Evolutionary conservation across 1,140 invertebrate species (phyloP).

Genomic region (Drosophila suzukii): DNA sequence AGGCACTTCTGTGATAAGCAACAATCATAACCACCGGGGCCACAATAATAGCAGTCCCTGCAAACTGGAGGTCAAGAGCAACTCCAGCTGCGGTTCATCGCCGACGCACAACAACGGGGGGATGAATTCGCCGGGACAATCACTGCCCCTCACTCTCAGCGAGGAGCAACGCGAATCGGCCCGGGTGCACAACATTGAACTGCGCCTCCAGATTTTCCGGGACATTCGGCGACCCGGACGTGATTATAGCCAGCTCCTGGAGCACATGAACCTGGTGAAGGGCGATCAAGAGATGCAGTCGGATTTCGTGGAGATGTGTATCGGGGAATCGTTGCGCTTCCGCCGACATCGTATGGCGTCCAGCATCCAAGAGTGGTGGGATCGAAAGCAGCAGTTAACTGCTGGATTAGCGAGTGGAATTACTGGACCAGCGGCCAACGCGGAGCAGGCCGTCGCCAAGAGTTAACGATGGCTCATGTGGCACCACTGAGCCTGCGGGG

Average conservation of each 20-base stretch:
- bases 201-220: slow-evolving; percentile 86
- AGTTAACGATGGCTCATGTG: slow-evolving; percentile 71
- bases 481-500: slow-evolving; percentile 56
- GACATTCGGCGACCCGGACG: slow-evolving; percentile 85
- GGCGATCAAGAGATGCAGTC: slow-evolving; percentile 89
- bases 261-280: slow-evolving; percentile 89
- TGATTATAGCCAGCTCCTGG: slow-evolving; percentile 90
- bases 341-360: slow-evolving; percentile 90
- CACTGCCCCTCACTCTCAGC: slow-evolving; percentile 41
- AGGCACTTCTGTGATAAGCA: slow-evolving; percentile 5
- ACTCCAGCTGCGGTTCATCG: slow-evolving; percentile 31
- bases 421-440: neutral
- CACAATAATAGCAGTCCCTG: slow-evolving; percentile 40
- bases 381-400: slow-evolving; percentile 63
- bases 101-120: slow-evolving; percentile 47
- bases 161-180: slow-evolving; percentile 84
- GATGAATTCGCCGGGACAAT: neutral
- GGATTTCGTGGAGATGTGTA: slow-evolving; percentile 90
- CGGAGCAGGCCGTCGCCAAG: slow-evolving; percentile 49
- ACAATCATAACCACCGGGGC: slow-evolving; percentile 16
- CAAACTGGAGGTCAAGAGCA: slow-evolving; percentile 30
- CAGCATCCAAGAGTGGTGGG: slow-evolving; percentile 84
- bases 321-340: slow-evolving; percentile 92
- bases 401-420: neutral
- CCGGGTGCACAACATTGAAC: slow-evolving; percentile 84